phyloP scores from a whole-genome alignment of 2,888 invertebrate genomes.

The Chrysolina oricalcia region DNA sequence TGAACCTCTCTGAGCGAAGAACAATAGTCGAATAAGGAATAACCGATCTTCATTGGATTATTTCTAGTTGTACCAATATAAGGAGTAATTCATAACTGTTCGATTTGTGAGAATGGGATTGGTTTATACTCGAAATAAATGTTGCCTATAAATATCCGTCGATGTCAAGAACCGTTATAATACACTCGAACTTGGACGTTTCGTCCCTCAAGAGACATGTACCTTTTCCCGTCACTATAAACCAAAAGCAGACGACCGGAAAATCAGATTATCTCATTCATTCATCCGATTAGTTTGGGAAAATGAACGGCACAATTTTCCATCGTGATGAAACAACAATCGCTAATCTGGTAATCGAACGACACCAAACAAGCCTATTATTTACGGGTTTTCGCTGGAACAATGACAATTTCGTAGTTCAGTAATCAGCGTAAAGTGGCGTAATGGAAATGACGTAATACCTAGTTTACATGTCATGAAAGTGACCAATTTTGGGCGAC shows the following conservation, averaged over 20 bases:
- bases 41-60: too few relatives aligned
- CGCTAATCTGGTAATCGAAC: slow-evolving; percentile 11
- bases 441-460: slow-evolving; percentile 37
- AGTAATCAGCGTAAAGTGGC: slow-evolving; percentile 40
- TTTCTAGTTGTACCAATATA: too few relatives aligned
- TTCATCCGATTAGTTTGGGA: slow-evolving; percentile 13
- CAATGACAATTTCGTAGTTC: slow-evolving; percentile 32
- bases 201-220: not conserved
- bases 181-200: not conserved
- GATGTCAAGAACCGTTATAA: too few relatives aligned
- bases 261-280: not conserved
- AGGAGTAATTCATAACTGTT: too few relatives aligned
- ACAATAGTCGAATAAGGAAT: too few relatives aligned
- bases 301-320: not conserved
- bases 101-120: too few relatives aligned
- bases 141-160: too few relatives aligned
- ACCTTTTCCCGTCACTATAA: not conserved
- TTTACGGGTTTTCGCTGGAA: slow-evolving; percentile 32
- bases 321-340: not conserved
- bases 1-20: too few relatives aligned
- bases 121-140: too few relatives aligned
- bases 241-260: not conserved
- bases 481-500: slow-evolving; percentile 23
- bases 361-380: slow-evolving; percentile 32
- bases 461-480: slow-evolving; percentile 36